These are phyloP conservation scores for Crossocerus cetratus DNA, from an alignment of 2,888 invertebrate species.

Conservation along the genomic window DNA sequence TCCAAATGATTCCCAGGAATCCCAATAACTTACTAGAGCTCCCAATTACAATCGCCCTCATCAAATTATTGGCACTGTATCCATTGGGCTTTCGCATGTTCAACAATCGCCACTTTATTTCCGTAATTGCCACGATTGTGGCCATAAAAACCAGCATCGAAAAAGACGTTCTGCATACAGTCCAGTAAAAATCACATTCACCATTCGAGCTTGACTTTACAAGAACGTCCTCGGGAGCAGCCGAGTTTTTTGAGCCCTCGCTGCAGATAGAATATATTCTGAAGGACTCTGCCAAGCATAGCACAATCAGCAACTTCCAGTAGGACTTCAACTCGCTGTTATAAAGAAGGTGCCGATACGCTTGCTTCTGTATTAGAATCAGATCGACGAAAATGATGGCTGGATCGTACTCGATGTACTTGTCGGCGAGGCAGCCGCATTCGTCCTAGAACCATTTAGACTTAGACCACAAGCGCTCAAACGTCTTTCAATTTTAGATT, in stretches of 20 bases:
- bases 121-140: slow-evolving; percentile 64
- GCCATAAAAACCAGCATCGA: slow-evolving; percentile 64
- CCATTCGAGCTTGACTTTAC: slow-evolving; percentile 32
- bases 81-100: slow-evolving; percentile 53
- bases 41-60: slow-evolving; percentile 69
- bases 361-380: slow-evolving; percentile 87
- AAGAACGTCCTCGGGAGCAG: background rate
- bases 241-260: slow-evolving; percentile 11
- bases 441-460: slow-evolving; percentile 79
- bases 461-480: background rate
- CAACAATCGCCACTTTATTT: slow-evolving; percentile 64
- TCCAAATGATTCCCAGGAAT: slow-evolving; percentile 71
- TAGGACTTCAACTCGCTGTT: slow-evolving; percentile 87
- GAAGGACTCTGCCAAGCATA: slow-evolving; percentile 90
- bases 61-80: slow-evolving; percentile 63
- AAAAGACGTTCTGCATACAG: slow-evolving; percentile 66
- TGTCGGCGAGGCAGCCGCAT: slow-evolving; percentile 89
- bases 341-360: slow-evolving; percentile 90
- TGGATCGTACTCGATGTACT: slow-evolving; percentile 95
- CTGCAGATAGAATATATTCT: slow-evolving; percentile 80
- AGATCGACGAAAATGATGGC: slow-evolving; percentile 92
- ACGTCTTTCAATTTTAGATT: background rate
- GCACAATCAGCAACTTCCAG: slow-evolving; percentile 89
- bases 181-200: slow-evolving; percentile 69
- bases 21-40: slow-evolving; percentile 73